A percentile compares a stretch with the other conserved stretches of the same genome.
phyloP scores from a whole-genome alignment of 2,113 vertebrate species.

The Uria lomvia region DNA sequence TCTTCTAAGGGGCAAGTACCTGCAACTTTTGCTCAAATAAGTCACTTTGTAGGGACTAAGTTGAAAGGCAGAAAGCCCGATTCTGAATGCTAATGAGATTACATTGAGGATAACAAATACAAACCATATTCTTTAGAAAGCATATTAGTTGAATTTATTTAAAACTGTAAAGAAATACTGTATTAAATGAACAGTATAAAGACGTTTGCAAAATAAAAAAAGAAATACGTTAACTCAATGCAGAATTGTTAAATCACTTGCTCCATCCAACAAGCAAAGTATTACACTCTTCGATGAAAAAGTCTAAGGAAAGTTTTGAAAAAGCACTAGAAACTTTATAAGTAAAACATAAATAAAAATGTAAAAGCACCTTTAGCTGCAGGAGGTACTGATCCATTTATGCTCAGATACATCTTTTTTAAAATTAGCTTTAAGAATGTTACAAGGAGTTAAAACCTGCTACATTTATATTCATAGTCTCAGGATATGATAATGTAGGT shows the following conservation, averaged over 20 bases:
- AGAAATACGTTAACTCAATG: not conserved
- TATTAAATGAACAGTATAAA: slow-evolving; percentile 26
- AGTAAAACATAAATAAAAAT: not conserved
- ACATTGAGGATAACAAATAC: not conserved
- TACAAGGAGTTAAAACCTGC: not conserved
- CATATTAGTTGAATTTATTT: slow-evolving; percentile 26
- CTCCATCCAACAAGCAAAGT: slow-evolving; percentile 22
- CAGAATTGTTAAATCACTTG: not conserved
- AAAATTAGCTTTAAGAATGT: not conserved
- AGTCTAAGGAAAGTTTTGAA: slow-evolving; percentile 19
- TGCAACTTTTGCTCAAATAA: not conserved
- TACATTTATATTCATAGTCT: not conserved
- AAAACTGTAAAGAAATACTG: slow-evolving; percentile 39
- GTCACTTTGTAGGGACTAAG: not conserved
- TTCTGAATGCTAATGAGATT: not conserved
- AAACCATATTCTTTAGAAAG: slow-evolving; percentile 38
- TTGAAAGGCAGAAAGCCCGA: not conserved
- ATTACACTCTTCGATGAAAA: slow-evolving; percentile 24
- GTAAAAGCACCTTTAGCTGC: slow-evolving; percentile 36
- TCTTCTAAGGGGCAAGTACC: not conserved
- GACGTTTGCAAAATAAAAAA: not conserved
- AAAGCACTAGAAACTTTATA: not conserved
- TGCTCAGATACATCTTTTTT: not conserved
- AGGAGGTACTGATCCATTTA: not conserved
- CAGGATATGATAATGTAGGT: not conserved